Base-by-base conservation (phyloP, 2,113 vertebrate genomes). In the Melierax canorus region DNA sequence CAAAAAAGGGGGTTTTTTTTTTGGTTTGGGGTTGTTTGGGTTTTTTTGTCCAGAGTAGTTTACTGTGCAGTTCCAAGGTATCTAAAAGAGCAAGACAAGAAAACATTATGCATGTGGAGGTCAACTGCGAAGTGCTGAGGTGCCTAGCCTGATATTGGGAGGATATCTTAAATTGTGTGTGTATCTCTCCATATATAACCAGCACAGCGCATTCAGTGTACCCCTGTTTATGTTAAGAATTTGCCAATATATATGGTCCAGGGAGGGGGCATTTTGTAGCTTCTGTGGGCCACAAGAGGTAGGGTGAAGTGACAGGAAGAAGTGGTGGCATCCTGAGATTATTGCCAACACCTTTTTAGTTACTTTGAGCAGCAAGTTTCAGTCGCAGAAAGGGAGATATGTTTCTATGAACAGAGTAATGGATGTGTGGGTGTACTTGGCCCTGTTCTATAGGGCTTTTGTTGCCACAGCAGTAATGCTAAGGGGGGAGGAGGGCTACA, bases 271-370 rank as follows among this genome's bases (percentile, higher is more conserved):
- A 3, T 55, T 46, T 6, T 32, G 9, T 34, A 68, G 24, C 32
- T 76, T 83, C 53, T 59, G 50, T 34, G 55, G 80, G 34, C 43
- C n/a, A 41, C 9, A 7, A 23, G 26, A 41, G 22, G 60, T 34
- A 38, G 32, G 26, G 13, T 43, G 6, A 50, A 53, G n/a, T 21
- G 68, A 11, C 12, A 30, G 38, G 32, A n/a, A 51, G 48, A 30
- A 67, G 24, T 0, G 0, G 9, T 58, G 56, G 56, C 74, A 67
- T 48, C n/a, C 24, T 39, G 34, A 0, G 29, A 2, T 74, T 53
- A 22, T 55, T 10, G 30, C 29, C n/a, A 60, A 72, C 0, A 0
- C 48, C 6, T 1, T 43, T 92, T n/a, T 6, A 43, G 51, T 20
- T 62, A 27, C 15, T 67, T 83, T 34, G 0, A 36, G 41, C 58